Evolutionary conservation across 2,113 vertebrate genomes (phyloP).

Genomic region (Dendrocopos noguchii): DNA sequence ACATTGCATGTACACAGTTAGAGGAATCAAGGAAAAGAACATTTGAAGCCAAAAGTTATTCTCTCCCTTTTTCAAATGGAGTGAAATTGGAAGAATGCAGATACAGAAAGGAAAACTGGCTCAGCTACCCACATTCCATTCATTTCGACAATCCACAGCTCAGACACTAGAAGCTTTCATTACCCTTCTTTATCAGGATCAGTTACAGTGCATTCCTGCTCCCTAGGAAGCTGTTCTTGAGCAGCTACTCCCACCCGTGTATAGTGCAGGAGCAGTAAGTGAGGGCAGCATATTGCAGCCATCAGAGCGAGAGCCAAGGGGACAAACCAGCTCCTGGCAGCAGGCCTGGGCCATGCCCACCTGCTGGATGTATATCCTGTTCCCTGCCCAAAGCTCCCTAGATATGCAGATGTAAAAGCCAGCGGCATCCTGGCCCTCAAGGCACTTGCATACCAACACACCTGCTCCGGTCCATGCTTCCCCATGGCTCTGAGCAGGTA

Average conservation of each 20-base stretch:
- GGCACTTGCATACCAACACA: no score
- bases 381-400: not conserved
- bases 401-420: not conserved
- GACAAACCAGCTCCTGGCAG: not conserved
- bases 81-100: not conserved
- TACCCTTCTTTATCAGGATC: not conserved
- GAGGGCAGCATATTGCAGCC: not conserved
- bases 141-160: not conserved
- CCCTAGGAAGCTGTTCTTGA: not conserved
- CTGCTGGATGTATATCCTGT: not conserved
- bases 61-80: not conserved
- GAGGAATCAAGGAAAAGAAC: not conserved
- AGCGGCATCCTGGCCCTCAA: not conserved
- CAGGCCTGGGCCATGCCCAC: not conserved
- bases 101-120: not conserved
- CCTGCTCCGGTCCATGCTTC: accelerated
- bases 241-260: not conserved
- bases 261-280: not conserved
- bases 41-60: not conserved
- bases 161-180: not conserved
- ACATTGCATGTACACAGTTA: accelerated
- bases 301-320: not conserved
- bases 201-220: not conserved
- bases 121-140: not conserved
- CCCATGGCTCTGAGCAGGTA: not conserved